These are phyloP conservation scores for Cremastinae sp. DNA, from an alignment of 2,888 invertebrate species.

Conservation along the genomic window DNA sequence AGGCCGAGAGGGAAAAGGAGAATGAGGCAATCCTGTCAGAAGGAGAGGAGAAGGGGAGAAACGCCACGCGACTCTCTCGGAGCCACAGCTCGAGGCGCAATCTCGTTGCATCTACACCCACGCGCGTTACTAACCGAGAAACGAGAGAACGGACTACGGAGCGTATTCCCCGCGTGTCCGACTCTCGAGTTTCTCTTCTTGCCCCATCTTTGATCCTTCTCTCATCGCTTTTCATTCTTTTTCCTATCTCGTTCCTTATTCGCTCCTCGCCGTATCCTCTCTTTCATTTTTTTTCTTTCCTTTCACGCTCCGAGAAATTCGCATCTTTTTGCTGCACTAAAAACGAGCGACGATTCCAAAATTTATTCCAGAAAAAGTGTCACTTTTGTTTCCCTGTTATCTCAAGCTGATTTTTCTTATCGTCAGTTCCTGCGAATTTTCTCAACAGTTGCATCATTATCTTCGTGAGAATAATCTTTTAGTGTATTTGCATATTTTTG, in stretches of 20 bases:
- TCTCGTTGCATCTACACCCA: constrained; percentile 75
- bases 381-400: no score
- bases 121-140: constrained; percentile 70
- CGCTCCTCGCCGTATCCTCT: constrained; percentile 7
- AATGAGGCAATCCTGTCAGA: constrained; percentile 45
- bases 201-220: constrained; percentile 30
- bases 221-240: constrained; percentile 52
- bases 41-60: constrained; percentile 66
- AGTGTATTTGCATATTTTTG: constrained; percentile 32
- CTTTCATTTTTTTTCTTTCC: constrained; percentile 28
- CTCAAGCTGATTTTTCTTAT: no score
- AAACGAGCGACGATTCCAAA: neutral
- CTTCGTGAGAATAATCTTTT: constrained; percentile 51
- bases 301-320: constrained; percentile 33
- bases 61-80: constrained; percentile 74
- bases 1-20: constrained; percentile 52
- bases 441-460: constrained; percentile 13
- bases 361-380: neutral
- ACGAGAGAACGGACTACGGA: constrained; percentile 61
- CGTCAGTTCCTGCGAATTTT: no score
- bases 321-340: constrained; percentile 12
- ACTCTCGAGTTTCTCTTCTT: constrained; percentile 48
- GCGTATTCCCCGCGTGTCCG: constrained; percentile 69
- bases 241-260: constrained; percentile 48
- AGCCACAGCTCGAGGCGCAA: constrained; percentile 67